These are phyloP conservation scores for Drosophila parthenogenetica DNA, from an alignment of 2,888 invertebrate species.

Conservation along the genomic window DNA sequence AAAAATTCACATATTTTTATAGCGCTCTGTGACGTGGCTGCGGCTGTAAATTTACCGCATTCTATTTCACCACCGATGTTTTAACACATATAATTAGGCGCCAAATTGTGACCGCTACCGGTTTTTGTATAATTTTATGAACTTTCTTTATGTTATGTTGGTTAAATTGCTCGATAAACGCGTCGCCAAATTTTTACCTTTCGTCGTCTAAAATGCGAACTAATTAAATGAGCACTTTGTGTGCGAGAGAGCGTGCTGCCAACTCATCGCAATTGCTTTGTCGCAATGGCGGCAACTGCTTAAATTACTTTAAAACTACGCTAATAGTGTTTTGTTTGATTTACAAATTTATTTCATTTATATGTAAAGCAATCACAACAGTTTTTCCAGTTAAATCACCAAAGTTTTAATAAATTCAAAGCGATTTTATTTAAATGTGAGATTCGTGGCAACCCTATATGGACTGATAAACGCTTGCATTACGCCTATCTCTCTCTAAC, in stretches of 20 bases:
- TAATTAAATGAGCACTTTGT: conserved; percentile 79
- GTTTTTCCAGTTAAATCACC: conserved; percentile 29
- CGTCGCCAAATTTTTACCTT: conserved; percentile 78
- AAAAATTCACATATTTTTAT: conserved; percentile 63
- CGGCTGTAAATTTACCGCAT: conserved; percentile 74
- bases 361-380: background rate
- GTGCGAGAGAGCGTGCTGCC: conserved; percentile 64
- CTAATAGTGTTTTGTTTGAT: rapidly evolving
- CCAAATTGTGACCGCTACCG: conserved; percentile 58
- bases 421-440: conserved; percentile 3
- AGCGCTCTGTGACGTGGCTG: conserved; percentile 71
- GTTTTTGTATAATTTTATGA: conserved; percentile 54
- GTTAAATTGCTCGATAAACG: conserved; percentile 61
- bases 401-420: background rate
- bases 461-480: conserved; percentile 58
- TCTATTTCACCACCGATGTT: conserved; percentile 30
- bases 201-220: conserved; percentile 82
- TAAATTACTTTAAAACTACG: background rate
- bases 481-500: conserved; percentile 60
- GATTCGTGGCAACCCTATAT: conserved; percentile 55
- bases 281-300: conserved; percentile 70
- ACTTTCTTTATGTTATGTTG: conserved; percentile 46
- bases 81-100: conserved; percentile 41
- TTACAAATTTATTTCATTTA: background rate
- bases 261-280: conserved; percentile 46